Evolutionary conservation across 2,888 invertebrate genomes (phyloP), one percentile per base, ranked within the genome.

Genomic region (Bellardia pandia): DNA sequence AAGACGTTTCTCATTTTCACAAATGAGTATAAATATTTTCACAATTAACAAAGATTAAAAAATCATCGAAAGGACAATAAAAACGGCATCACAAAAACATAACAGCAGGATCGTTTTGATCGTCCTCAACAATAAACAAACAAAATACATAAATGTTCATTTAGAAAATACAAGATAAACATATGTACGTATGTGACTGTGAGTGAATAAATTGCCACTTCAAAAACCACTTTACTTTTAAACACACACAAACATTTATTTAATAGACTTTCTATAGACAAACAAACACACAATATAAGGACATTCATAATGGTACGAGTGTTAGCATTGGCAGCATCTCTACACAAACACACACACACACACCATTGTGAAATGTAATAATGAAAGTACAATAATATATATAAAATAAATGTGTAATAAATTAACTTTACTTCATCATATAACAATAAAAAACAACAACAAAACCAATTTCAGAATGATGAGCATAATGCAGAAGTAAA

Each of bases 11-110:
- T 13, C 75, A 83, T 48, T 51, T 78, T 81, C 92, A 90, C 91
- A 92, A 92, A 92, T 92, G 92, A 92, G 91, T 91, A 91, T 92
- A 92, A 92, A 92, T 92, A 92, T 92, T 92, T 92, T 92, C 88
- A 92, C 92, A 92, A 92, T 92, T 92, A 92, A 92, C 92, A 89
- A 89, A 92, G 91, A 91, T 92, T 92, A 91, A 92, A 91, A 91
- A 89, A 87, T 87, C 85, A 82, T 82, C 53, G 74, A 68, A 71
- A 82, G 64, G 66, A 85, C 87, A 87, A 87, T 87, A 78, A 82
- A 85, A 80, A 83, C 76, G 79, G 79, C 86, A 68, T 60, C 76
- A 84, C 51, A 74, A 72, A 80, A 80, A 71, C 78, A 81, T 56
- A 85, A 87, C 85, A 87, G 87, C 87, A 87, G 87, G 87, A 87